Percentiles rank a stretch among this genome's conserved stretches.
Conservation (phyloP, 2,113 vertebrate genomes). For the Sigmodon hispidus region DNA sequence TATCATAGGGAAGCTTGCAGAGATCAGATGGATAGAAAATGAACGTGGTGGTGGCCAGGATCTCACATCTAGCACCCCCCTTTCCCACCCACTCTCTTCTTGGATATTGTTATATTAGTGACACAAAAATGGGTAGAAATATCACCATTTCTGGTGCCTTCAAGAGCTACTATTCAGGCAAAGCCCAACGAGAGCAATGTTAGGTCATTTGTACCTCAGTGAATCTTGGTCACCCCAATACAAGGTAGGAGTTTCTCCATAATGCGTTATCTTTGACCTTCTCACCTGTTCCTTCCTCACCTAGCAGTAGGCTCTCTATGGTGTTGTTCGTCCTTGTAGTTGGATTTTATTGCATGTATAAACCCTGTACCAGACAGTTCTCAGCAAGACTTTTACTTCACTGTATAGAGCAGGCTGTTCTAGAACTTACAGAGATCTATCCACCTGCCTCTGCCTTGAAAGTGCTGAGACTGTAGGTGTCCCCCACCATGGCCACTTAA, state of each 20-base stretch:
- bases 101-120: neutral
- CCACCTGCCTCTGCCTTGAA: neutral
- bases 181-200: accelerated
- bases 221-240: neutral
- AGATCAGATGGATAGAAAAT: neutral
- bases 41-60: neutral
- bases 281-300: neutral
- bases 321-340: too few species aligned
- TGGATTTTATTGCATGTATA: neutral
- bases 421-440: neutral
- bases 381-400: neutral
- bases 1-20: neutral
- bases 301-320: neutral
- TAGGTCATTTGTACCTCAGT: neutral
- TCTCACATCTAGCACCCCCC: neutral
- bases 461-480: neutral
- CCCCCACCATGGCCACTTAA: neutral
- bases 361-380: neutral
- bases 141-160: neutral
- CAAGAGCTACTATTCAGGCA: neutral
- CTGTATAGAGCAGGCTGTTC: neutral
- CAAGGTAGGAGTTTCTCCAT: too few species aligned
- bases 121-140: neutral
- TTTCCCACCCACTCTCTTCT: too few species aligned
- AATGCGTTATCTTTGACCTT: neutral